A percentile compares a stretch with the other conserved stretches of the same genome.
Conservation (phyloP, 2,113 vertebrate genomes). For the Aspiorhynchus laticeps region DNA sequence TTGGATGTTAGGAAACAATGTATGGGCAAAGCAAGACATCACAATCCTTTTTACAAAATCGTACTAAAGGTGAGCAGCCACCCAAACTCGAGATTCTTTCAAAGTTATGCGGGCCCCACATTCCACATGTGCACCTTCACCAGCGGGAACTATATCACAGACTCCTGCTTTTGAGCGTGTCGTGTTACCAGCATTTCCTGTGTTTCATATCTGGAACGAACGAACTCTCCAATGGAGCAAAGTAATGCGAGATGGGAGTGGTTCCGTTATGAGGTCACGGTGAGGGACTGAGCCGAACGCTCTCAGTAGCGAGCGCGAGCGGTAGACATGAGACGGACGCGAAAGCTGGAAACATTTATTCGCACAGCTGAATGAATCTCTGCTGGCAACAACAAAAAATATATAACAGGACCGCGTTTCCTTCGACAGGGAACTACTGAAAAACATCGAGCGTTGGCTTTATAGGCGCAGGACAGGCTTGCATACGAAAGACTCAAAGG, state of each 20-base stretch:
- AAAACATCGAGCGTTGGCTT: neutral
- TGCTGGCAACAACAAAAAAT: conserved; percentile 22
- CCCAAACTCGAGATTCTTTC: conserved; percentile 35
- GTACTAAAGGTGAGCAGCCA: neutral
- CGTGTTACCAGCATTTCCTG: conserved; percentile 62
- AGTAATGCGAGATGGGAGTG: conserved; percentile 66
- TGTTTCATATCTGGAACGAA: conserved; percentile 64
- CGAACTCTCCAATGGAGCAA: conserved; percentile 56
- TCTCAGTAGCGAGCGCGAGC: conserved; percentile 36
- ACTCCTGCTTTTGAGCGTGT: conserved; percentile 42
- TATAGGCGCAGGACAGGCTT: conserved; percentile 46
- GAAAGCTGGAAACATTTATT: conserved; percentile 44
- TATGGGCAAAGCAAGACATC: neutral
- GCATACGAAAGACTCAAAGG: conserved; percentile 41
- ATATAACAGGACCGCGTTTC: conserved; percentile 46
- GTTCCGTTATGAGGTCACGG: conserved; percentile 70
- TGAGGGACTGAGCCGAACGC: conserved; percentile 61
- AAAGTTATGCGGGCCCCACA: conserved; percentile 42
- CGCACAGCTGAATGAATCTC: conserved; percentile 43
- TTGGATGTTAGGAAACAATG: conserved; percentile 14
- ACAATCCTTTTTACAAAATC: neutral
- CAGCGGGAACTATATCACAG: conserved; percentile 47
- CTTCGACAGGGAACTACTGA: conserved; percentile 39
- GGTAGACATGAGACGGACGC: conserved; percentile 55
- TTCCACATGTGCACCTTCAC: conserved; percentile 53